phyloP scores from a whole-genome alignment of 2,888 invertebrate species.

The Acrobasis suavella region DNA sequence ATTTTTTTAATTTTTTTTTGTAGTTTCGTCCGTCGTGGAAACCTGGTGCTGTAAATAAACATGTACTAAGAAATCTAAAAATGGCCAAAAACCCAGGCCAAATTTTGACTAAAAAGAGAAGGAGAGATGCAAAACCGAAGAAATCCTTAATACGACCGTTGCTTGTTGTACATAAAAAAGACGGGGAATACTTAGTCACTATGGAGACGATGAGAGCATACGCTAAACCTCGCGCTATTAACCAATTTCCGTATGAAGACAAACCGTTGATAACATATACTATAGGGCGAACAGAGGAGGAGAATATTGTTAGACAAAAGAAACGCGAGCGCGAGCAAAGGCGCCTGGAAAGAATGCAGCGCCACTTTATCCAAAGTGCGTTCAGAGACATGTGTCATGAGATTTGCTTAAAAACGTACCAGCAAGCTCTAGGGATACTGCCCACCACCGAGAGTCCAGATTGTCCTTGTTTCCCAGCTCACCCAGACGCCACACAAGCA shows the following conservation, averaged over 20 bases:
- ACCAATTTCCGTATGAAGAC: slow-evolving; percentile 73
- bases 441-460: slow-evolving; percentile 63
- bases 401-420: slow-evolving; percentile 72
- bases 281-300: slow-evolving; percentile 71
- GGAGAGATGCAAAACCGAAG: slow-evolving; percentile 54
- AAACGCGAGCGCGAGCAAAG: slow-evolving; percentile 64
- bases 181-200: slow-evolving; percentile 70
- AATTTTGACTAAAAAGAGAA: slow-evolving; percentile 60
- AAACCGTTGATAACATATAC: slow-evolving; percentile 65
- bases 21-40: slow-evolving; percentile 73
- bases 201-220: slow-evolving; percentile 74
- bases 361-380: slow-evolving; percentile 67
- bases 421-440: slow-evolving; percentile 68
- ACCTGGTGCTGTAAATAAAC: slow-evolving; percentile 72
- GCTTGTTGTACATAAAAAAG: slow-evolving; percentile 65
- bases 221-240: slow-evolving; percentile 56
- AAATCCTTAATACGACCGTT: slow-evolving; percentile 65
- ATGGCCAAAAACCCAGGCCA: slow-evolving; percentile 65
- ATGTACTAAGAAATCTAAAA: slow-evolving; percentile 62
- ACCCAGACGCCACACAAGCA: slow-evolving; percentile 50
- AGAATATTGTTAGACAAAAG: slow-evolving; percentile 61
- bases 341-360: slow-evolving; percentile 65
- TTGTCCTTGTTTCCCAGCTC: slow-evolving; percentile 62
- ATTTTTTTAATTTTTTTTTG: slow-evolving; percentile 46
- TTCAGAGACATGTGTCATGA: slow-evolving; percentile 72